Base-by-base conservation (phyloP, 2,888 invertebrate species). In the Rambutsinella grinnellia region DNA sequence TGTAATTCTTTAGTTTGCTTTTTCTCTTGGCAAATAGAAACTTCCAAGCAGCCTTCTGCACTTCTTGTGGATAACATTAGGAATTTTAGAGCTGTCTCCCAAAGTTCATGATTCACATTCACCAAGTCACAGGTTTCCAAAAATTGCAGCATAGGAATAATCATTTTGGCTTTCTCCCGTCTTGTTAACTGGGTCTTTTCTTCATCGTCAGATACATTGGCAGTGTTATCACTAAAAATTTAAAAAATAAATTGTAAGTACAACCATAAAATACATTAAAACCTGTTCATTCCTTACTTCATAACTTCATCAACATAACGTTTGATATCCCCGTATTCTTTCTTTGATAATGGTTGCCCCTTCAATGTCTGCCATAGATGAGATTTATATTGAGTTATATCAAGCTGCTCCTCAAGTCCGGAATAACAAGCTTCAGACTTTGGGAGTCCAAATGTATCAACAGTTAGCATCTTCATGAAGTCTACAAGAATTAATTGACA, bases 1-100 rank as follows among this genome's bases (percentile, higher is more conserved):
- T 76, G 54, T 78, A 80, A 51, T 69, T 78, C 63, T 80, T 80
- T 27, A 80, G 47, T 63, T 80, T 78, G 27, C 61, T 80, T 53
- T 78, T 76, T 27, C 80, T 13, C 53, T 79, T 80, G 0, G 80
- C 72, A 54, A 65, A 74, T n/a, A 80, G 57, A 49, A 80, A 80
- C 19, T 78, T 78, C 80, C 80, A 80, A 13, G 72, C 74, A 19
- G 80, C 67, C 27, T 78, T 80, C 17, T 78, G 80, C 36, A 79
- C 74, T 6, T 78, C 78, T 10, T 57, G 71, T 19, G 49, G 15
- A 26, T 76, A n/a, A 72, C 26, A 72, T 78, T 2, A 80, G 53
- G 44, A 62, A 75, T 24, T 76, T 72, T 2, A 80, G 47, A 24
- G 76, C 56, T 17, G 51, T 61, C 68, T 80, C 76, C 80, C 80